Base-by-base conservation (phyloP, 2,797 vertebrate genomes). In the Hydrocynus forskahlii region DNA sequence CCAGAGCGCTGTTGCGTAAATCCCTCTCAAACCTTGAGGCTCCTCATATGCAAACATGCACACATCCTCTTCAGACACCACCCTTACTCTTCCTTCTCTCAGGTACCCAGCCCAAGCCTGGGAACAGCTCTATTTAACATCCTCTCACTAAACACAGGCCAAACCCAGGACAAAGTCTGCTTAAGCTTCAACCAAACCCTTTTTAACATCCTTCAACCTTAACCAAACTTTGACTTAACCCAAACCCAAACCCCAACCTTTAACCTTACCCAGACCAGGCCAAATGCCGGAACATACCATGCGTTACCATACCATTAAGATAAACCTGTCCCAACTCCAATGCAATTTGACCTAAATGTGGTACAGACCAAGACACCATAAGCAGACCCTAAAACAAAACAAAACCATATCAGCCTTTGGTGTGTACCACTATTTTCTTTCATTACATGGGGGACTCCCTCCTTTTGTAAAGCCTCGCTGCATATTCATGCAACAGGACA, bases 1-100 rank as follows among this genome's bases (percentile, higher is more conserved):
- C 6, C 57, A 60, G 10, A 13, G n/a, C 23, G 35, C 59, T 25
- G 38, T 83, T 81, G 74, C 60, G 25, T 71, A 84, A 82, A 78
- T 78, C 57, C 80, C 75, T 75, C 50, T 68, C 10, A 25, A 73
- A 78, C 21, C 55, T 40, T 69, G 40, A 21, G 25, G 10, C 64
- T 54, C 43, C 64, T 17, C 12, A 76, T 60, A 66, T 48, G 52
- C 35, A 78, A 81, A 60, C 7, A 29, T 72, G 10, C 62, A 80
- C 43, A 79, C 81, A 81, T 87, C 83, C 86, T 85, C 48, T 43
- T 77, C 67, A 82, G 43, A 63, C 52, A 60, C 67, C 69, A 43
- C 52, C 77, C 68, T 25, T 59, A 12, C 57, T 38, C 67, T 17
- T 40, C 16, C 60, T 67, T 23, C 67, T 71, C 57, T 75, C 38